phyloP scores from a whole-genome alignment of 2,113 vertebrate species.

The Desmodus rotundus region DNA sequence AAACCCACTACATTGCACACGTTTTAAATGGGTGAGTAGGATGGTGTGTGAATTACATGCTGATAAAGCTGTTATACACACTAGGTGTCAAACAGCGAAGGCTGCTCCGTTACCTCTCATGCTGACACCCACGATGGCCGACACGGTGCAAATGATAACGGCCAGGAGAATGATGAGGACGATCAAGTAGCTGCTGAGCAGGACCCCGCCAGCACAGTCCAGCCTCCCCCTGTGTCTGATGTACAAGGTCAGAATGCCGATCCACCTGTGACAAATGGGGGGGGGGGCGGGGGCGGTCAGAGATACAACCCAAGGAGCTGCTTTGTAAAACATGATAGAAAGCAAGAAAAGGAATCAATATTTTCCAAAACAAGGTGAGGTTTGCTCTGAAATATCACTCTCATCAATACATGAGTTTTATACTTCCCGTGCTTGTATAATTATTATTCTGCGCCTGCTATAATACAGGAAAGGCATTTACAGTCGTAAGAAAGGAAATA shows the following conservation, averaged over 20 bases:
- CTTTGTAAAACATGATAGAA: neutral
- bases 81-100: neutral
- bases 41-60: neutral
- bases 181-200: conserved; percentile 90
- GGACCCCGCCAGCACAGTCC: conserved; percentile 83
- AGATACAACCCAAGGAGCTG: neutral
- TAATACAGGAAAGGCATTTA: neutral
- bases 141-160: conserved; percentile 85
- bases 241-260: conserved; percentile 88
- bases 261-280: conserved; percentile 85
- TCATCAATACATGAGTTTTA: neutral
- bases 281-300: fast-evolving
- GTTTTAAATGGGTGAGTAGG: neutral
- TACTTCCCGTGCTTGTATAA: neutral
- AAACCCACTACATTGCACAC: neutral
- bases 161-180: conserved; percentile 89
- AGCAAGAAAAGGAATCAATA: neutral
- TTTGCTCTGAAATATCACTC: neutral
- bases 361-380: neutral
- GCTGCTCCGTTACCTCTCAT: conserved; percentile 87
- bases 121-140: conserved; percentile 90
- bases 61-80: neutral
- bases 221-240: conserved; percentile 84
- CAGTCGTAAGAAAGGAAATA: neutral
- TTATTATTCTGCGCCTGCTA: neutral